These are phyloP conservation scores for Saguinus midas DNA, from an alignment of 2,113 vertebrate genomes.

Conservation along the genomic window DNA sequence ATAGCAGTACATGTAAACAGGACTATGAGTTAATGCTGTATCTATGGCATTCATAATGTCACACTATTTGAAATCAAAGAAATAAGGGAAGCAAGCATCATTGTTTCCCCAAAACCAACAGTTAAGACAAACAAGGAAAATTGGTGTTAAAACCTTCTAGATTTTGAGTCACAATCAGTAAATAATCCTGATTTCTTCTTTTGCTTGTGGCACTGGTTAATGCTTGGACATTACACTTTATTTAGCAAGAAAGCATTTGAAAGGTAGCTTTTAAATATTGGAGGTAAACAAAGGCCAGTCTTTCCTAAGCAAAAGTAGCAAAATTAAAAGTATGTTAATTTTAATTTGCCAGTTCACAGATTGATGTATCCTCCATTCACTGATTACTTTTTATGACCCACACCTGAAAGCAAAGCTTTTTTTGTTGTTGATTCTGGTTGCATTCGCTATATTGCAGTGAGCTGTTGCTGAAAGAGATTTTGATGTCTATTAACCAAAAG, in stretches of 20 bases:
- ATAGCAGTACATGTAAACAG: neutral
- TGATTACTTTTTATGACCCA: neutral
- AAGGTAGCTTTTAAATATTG: neutral
- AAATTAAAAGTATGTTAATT: neutral
- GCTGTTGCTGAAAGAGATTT: constrained; percentile 2
- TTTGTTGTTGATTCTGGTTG: neutral
- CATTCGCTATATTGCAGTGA: neutral
- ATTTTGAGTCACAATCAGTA: constrained; percentile 36
- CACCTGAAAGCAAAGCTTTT: neutral
- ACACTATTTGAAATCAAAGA: constrained; percentile 11
- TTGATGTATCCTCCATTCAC: neutral
- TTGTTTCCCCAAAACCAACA: neutral
- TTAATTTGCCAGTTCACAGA: neutral
- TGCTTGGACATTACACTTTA: constrained; percentile 1
- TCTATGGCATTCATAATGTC: neutral
- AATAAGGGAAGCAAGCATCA: neutral
- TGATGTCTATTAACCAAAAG: constrained; percentile 23
- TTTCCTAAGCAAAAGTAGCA: neutral
- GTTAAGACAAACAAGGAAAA: constrained; percentile 50
- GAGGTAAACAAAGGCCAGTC: neutral
- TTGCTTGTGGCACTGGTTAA: neutral
- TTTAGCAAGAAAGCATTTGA: neutral
- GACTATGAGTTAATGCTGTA: neutral
- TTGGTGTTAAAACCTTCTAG: neutral
- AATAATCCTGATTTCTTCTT: constrained; percentile 12